Evolutionary conservation across 1,140 invertebrate species (phyloP), one percentile per base, ranked within the genome.

Genomic region (Bombus polaris): DNA sequence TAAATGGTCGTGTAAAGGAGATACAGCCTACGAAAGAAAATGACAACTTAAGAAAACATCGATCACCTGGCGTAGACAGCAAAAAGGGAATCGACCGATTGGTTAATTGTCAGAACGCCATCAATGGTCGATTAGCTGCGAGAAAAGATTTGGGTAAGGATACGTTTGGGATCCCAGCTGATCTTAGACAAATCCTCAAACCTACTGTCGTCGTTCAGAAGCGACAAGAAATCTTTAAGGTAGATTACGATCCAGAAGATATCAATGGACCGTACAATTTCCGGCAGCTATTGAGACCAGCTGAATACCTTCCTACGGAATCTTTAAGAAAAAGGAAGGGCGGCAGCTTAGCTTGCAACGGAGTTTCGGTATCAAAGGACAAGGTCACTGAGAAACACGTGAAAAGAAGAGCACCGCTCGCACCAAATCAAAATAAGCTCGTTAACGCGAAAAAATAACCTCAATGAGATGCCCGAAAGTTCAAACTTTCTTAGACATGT

Each of bases 251-350:
- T 59, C 93, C 95, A 15, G 96, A 96, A 59, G 96, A 97, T 71
- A 95, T 95, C 8, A 95, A 96, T 35, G 97, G 97, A 3, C 97
- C 97, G 1, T 97, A 97, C 90, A 96, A 97, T 89, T 98, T 97
- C 90, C 95, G 97, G 72, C 96, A 97, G 90, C 91, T 97, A 13
- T 91, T 97, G 13, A 94, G 97, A 78, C 97, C 97, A 22, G 97
- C 97, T 1, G 95, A 96, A 78, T 96, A 96, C 87, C 96, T 97
- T 12, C 97, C 97, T 0, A 97, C 97, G 0, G 97, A 97, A 89
- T 97, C 97, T 44, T 93, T 97, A 28, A 94, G 97, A n/a, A 97
- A 97, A 91, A 94, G 96, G n/a, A 97, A 96, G 92, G 96, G 96
- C 5, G 96, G 96, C 5, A 91, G 87, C 10, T 62, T 91, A 0